phyloP scores from a whole-genome alignment of 2,888 invertebrate species.

The Dynastes maya region DNA sequence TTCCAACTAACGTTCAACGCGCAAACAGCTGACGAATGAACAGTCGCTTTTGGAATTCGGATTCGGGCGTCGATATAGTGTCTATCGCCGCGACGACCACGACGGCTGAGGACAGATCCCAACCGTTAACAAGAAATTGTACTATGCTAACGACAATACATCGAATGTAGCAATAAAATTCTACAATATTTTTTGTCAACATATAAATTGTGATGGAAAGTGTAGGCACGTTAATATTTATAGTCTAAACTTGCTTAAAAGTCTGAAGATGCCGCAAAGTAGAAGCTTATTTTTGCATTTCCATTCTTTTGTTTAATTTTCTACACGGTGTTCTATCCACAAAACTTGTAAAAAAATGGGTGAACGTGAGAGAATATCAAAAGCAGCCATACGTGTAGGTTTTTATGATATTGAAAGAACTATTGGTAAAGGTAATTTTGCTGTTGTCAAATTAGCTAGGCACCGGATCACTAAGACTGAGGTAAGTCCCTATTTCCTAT shows the following conservation, averaged over 20 bases:
- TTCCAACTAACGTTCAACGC: constrained; percentile 40
- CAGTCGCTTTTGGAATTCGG: constrained; percentile 61
- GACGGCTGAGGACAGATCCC: constrained; percentile 32
- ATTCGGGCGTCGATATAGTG: constrained; percentile 59
- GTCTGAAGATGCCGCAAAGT: constrained; percentile 14
- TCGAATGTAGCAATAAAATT: constrained; percentile 65
- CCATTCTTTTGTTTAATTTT: constrained; percentile 3
- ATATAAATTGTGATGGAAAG: constrained; percentile 27
- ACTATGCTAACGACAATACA: constrained; percentile 64
- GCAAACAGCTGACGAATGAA: constrained; percentile 59
- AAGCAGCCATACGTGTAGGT: constrained; percentile 84
- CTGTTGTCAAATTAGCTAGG: constrained; percentile 97
- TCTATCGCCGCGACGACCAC: constrained; percentile 54
- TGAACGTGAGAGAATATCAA: constrained; percentile 68
- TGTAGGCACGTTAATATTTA: background rate
- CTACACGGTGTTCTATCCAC: too few species aligned
- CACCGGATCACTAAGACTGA: constrained; percentile 99
- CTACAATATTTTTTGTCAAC: constrained; percentile 18
- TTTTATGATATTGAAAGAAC: constrained; percentile 98
- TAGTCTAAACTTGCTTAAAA: constrained; percentile 10
- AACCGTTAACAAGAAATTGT: constrained; percentile 13
- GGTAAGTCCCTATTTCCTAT: constrained; percentile 75
- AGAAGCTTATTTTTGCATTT: constrained; percentile 24
- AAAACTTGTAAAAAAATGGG: constrained; percentile 61
- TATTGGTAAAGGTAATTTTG: constrained; percentile 99